Conservation (phyloP, 2,797 vertebrate species). For the Falco peregrinus region DNA sequence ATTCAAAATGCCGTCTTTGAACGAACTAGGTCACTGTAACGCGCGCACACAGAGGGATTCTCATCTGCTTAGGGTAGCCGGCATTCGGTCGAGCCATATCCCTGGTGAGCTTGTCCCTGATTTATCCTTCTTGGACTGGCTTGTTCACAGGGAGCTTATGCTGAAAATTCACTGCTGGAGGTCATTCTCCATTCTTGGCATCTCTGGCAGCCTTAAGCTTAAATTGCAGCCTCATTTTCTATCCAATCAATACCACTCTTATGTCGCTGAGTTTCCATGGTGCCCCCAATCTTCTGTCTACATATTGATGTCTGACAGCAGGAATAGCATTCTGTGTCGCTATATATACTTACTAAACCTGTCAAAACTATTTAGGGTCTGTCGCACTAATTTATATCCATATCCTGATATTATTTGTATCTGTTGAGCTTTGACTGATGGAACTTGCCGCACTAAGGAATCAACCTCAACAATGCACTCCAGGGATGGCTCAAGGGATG, state of each 20-base stretch:
- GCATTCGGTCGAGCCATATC: constrained; percentile 54
- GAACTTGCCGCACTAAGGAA: constrained; percentile 25
- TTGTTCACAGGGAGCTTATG: constrained; percentile 65
- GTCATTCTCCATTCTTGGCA: constrained; percentile 61
- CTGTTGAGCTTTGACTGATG: constrained; percentile 55
- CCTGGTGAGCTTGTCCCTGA: constrained; percentile 47
- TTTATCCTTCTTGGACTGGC: constrained; percentile 59
- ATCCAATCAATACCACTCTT: constrained; percentile 42
- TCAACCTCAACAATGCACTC: constrained; percentile 28
- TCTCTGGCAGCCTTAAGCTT: constrained; percentile 46
- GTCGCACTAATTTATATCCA: constrained; percentile 68
- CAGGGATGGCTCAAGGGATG: constrained; percentile 32
- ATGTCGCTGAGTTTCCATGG: constrained; percentile 50
- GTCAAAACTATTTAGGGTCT: constrained; percentile 61
- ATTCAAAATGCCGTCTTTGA: constrained; percentile 51
- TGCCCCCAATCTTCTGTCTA: constrained; percentile 57
- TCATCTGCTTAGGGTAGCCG: constrained; percentile 40
- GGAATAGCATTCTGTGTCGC: constrained; percentile 27
- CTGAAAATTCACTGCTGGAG: constrained; percentile 50
- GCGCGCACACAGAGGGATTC: background rate
- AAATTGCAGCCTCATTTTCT: constrained; percentile 43
- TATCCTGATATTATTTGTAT: constrained; percentile 71
- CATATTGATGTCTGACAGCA: constrained; percentile 61
- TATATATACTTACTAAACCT: constrained; percentile 63
- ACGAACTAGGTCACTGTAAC: constrained; percentile 64